Conservation (phyloP, 2,113 vertebrate genomes). For the Ardeotis arabs region DNA sequence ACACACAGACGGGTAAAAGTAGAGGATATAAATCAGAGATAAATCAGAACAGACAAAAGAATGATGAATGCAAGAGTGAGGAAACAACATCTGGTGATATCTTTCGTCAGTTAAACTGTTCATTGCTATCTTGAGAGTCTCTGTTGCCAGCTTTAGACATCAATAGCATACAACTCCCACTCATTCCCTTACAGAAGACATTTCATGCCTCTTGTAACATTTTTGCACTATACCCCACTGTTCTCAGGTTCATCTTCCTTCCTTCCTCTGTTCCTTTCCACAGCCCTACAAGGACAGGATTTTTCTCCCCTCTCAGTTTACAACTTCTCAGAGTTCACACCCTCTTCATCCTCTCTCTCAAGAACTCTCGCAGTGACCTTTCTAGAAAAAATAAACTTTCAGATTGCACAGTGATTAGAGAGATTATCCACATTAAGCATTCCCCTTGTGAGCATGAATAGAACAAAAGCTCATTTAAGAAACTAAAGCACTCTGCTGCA, state of each 20-base stretch:
- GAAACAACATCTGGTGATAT: neutral
- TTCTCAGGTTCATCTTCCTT: neutral
- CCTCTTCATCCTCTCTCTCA: constrained; percentile 18
- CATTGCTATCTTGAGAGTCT: neutral
- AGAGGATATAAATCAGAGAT: neutral
- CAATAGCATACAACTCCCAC: neutral
- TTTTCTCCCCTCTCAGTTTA: neutral
- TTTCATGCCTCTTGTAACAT: neutral
- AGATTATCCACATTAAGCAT: constrained; percentile 29
- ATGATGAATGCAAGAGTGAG: neutral
- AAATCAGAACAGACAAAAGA: neutral
- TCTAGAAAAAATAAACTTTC: constrained; percentile 45
- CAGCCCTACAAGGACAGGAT: neutral
- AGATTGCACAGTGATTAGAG: neutral
- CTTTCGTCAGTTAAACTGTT: neutral
- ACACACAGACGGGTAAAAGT: neutral
- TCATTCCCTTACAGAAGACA: neutral
- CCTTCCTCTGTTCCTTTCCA: neutral
- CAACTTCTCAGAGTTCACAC: neutral
- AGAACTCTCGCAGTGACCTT: neutral
- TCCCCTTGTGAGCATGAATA: neutral
- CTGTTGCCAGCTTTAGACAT: neutral
- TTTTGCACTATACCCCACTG: neutral
- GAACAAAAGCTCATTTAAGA: constrained; percentile 29
- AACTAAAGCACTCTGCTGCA: neutral